Base-by-base conservation (phyloP, 2,113 vertebrate species). In the Thunnus maccoyii region DNA sequence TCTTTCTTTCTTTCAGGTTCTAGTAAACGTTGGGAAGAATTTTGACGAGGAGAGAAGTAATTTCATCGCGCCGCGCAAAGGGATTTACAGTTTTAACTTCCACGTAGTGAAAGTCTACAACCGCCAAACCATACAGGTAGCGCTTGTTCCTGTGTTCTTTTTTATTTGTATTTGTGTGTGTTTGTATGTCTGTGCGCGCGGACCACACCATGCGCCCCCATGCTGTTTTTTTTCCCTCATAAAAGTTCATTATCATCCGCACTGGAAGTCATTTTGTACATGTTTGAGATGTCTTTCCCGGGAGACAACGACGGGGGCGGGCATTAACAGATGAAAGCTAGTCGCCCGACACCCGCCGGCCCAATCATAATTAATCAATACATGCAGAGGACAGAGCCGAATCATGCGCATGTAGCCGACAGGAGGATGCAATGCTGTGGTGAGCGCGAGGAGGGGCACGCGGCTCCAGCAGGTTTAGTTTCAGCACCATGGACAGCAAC, bases 51-150 rank as follows among this genome's bases (percentile, higher is more conserved):
- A 99, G 88, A 94, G 96, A 86, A 99, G 98, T 95, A 98, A 97
- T 90, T 99, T 99, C 90, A 97, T 97, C 77, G 94, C 98, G 15
- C 98, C 98, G 36, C 96, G 98, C 66, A 99, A 98, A 96, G 98
- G 98, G 86, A 98, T 99, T 96, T 99, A 99, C 96, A 99, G 97
- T 96, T 99, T 99, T 94, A 99, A 98, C 95, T 99, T 99, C 92
- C 97, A 99, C 86, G 98, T 99, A 88, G 98, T 99, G 52, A 99
- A 99, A 95, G 98, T 99, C 89, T 99, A 99, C 95, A 99, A 99
- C 94, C 96, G 98, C 84, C 98, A 99, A 94, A 98, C 97, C 73
- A 99, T 99, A 89, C 98, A 99, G 97, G 98, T 99, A 88, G 27
- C 1, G 83, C 95, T 92, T 87, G 52, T 47, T 54, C 22, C 3